Evolutionary conservation across 2,797 vertebrate genomes (phyloP).

Genomic region (Rhabdophis nuchalis): DNA sequence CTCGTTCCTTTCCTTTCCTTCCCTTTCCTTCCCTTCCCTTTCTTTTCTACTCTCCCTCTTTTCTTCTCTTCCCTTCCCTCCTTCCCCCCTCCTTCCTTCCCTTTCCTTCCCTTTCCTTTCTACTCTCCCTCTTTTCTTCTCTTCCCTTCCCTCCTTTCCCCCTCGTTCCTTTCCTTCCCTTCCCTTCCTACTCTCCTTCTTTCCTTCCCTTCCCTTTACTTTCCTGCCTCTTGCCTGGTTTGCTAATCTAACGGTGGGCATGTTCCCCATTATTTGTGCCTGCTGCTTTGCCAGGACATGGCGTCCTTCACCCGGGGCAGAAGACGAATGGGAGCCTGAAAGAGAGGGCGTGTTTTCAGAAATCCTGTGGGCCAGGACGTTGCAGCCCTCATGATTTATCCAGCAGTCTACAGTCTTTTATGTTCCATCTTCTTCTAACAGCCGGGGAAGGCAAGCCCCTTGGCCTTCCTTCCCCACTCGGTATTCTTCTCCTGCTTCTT

Average conservation of each 20-base stretch:
- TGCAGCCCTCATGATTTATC: background rate
- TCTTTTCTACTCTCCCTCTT: accelerated
- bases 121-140: too few relatives aligned
- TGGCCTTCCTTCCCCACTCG: background rate
- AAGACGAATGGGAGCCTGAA: background rate
- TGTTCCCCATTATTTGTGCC: background rate
- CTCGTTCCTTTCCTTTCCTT: background rate
- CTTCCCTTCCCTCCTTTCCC: background rate
- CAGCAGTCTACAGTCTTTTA: background rate
- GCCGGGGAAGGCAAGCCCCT: background rate
- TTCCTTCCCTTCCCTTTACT: background rate
- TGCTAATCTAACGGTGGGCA: background rate
- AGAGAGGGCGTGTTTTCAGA: background rate
- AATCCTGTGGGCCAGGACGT: background rate
- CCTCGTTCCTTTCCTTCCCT: background rate
- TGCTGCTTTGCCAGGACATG: background rate
- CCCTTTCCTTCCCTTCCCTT: background rate
- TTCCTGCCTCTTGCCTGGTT: background rate
- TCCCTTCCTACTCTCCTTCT: background rate
- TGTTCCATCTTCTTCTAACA: background rate
- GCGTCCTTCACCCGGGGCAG: background rate
- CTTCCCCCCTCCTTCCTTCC: background rate
- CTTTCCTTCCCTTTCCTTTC: background rate
- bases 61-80: background rate
- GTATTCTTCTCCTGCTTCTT: background rate